A percentile compares a stretch with the other conserved stretches of the same genome.
phyloP scores from a whole-genome alignment of 2,797 vertebrate species.

The Eutrigla gurnardus region DNA sequence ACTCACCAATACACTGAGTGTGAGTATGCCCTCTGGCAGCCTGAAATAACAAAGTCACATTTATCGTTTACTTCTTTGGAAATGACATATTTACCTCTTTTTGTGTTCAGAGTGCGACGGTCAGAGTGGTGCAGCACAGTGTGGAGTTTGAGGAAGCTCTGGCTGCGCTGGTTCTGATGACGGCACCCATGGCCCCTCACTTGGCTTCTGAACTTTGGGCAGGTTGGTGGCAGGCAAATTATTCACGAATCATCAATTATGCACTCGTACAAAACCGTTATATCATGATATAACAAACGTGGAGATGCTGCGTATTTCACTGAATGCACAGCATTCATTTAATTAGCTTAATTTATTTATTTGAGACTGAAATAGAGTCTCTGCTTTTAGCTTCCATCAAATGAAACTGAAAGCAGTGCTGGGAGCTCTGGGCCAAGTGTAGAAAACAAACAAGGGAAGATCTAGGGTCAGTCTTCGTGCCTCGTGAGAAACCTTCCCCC shows the following conservation, averaged over 20 bases:
- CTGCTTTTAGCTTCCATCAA: background rate
- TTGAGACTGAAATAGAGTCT: conserved; percentile 1
- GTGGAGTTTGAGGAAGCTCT: conserved; percentile 93
- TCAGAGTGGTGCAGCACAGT: conserved; percentile 88
- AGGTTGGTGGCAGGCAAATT: conserved; percentile 82
- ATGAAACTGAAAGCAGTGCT: conserved; percentile 17
- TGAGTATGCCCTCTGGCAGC: conserved; percentile 73
- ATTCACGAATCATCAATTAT: background rate
- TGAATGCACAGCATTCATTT: background rate
- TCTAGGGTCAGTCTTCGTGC: conserved; percentile 31
- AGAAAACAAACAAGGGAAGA: conserved; percentile 43
- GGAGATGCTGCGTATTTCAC: background rate
- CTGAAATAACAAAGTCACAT: background rate
- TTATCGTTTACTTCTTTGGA: background rate
- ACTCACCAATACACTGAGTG: conserved; percentile 89
- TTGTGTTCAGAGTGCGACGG: conserved; percentile 84
- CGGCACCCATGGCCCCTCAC: conserved; percentile 93
- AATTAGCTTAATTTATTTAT: background rate
- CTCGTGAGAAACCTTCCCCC: conserved; percentile 29
- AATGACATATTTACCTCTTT: conserved; percentile 4
- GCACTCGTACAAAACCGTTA: background rate
- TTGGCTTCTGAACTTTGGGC: conserved; percentile 96
- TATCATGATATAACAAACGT: background rate
- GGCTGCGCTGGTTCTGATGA: conserved; percentile 89
- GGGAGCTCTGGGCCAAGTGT: background rate